These are phyloP conservation scores for Dendrocincla tyrannina DNA, from an alignment of 2,797 vertebrate species.

Conservation along the genomic window DNA sequence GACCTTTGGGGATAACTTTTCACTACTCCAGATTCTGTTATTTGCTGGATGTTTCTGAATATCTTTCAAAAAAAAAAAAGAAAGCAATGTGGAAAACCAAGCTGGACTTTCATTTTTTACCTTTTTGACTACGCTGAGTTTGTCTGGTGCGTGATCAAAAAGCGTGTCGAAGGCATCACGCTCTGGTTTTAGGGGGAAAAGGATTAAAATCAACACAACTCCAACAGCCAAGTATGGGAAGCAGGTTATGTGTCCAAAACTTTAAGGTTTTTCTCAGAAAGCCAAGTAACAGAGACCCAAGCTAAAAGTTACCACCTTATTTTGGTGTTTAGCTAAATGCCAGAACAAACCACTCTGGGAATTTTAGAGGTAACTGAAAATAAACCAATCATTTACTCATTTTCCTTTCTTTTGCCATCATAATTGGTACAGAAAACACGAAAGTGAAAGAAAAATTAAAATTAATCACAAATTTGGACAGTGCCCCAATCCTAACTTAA, in stretches of 20 bases:
- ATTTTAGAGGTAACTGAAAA: not conserved
- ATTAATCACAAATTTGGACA: not conserved
- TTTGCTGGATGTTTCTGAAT: not conserved
- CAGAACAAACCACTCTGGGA: not conserved
- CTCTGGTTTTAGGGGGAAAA: slow-evolving; percentile 71
- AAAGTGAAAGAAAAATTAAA: not conserved
- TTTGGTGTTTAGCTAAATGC: not conserved
- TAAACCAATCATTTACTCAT: not conserved
- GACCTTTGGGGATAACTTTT: not conserved
- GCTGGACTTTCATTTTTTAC: slow-evolving; percentile 65
- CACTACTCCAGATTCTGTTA: not conserved
- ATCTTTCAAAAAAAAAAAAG: not conserved
- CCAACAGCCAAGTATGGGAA: not conserved
- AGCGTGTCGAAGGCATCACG: slow-evolving; percentile 96
- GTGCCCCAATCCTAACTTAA: not conserved
- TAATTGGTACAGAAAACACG: not conserved
- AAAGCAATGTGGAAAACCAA: not conserved
- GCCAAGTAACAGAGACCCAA: accelerated
- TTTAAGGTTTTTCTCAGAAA: not conserved
- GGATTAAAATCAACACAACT: not conserved
- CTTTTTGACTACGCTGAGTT: slow-evolving; percentile 97
- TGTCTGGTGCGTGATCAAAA: slow-evolving; percentile 95
- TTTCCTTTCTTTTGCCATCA: not conserved
- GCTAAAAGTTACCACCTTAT: not conserved
- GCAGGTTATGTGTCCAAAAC: not conserved